These are phyloP conservation scores for Sylvietta virens DNA, from an alignment of 2,113 vertebrate species.

Conservation along the genomic window DNA sequence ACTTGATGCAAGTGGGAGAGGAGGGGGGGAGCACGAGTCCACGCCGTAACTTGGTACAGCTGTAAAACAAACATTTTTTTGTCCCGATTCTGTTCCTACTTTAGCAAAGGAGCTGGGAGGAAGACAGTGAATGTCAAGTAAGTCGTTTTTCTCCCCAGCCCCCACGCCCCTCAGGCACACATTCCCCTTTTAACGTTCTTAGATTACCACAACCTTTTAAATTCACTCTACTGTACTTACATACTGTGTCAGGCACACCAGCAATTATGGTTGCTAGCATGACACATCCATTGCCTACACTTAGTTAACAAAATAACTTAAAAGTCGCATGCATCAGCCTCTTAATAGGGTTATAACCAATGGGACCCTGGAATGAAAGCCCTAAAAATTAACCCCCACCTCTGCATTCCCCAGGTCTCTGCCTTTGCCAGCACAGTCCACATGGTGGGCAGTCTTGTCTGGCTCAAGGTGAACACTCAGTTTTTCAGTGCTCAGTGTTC, in stretches of 20 bases:
- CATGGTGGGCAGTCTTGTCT: background rate
- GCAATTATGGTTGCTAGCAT: slow-evolving; percentile 20
- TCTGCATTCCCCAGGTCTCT: background rate
- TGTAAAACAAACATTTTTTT: slow-evolving; percentile 85
- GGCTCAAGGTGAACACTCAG: background rate
- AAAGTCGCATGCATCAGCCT: slow-evolving; percentile 15
- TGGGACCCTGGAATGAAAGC: background rate
- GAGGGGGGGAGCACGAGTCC: slow-evolving; percentile 64
- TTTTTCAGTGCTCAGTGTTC: background rate
- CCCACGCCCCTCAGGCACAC: slow-evolving; percentile 14
- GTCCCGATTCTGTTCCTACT: slow-evolving; percentile 72
- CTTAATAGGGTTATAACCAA: background rate
- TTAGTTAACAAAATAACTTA: slow-evolving; percentile 50
- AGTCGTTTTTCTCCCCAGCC: slow-evolving; percentile 54
- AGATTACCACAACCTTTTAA: slow-evolving; percentile 47
- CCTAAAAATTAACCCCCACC: slow-evolving; percentile 6
- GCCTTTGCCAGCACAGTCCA: background rate
- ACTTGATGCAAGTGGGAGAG: slow-evolving; percentile 72
- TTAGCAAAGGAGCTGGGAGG: slow-evolving; percentile 69
- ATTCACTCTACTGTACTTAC: slow-evolving; percentile 47
- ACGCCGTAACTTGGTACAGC: slow-evolving; percentile 77
- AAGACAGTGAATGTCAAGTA: slow-evolving; percentile 64
- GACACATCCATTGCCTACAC: slow-evolving; percentile 22
- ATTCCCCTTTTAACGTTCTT: slow-evolving; percentile 51
- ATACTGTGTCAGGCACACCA: slow-evolving; percentile 31